Base-by-base conservation (phyloP, 2,797 vertebrate genomes). In the Pantherophis vulpinus region DNA sequence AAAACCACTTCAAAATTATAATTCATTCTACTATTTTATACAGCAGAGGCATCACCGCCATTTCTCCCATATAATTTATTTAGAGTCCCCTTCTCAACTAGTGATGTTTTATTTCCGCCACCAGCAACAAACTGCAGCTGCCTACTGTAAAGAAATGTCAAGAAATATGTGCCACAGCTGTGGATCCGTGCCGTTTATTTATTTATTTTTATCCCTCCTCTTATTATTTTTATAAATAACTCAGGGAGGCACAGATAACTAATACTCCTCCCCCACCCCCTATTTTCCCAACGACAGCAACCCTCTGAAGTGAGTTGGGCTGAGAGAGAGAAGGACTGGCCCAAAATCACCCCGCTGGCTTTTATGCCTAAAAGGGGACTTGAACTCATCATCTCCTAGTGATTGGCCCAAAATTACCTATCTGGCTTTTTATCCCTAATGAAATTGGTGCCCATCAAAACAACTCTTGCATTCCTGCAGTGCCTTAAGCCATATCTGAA, bases 81-180 rank as follows among this genome's bases (percentile, higher is more conserved):
- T 47, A 47, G 20, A 83, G 37, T 83, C 18, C 20, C 74, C 37
- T 47, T 47, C 74, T 47, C 74, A 83, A 5, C 9, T 23, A 83
- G 37, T 47, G 37, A 83, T 4, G 0, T 2, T 2, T 23, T 47
- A 12, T 12, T 37, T 1, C 27, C 11, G 9, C 11, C 32, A 89
- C 87, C 37, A 25, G 37, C 37, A 25, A 42, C 37, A 60, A 89
- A 42, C 20, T 27, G 42, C 12, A 89, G 87, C 94, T 91, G 18
- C 87, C 87, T 27, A 3, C 20, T 83, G 93, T 95, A 93, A 95
- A 95, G 90, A 23, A 20, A 95, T 86, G 95, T 94, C 91, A 95
- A 96, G 94, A 27, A 89, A 47, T 56, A 86, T 96, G 89, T 95
- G 87, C 93, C 91, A 90, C 54, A 93, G 90, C 89, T 94, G 93